phyloP scores from a whole-genome alignment of 2,113 vertebrate species.

The Stercorarius parasiticus region DNA sequence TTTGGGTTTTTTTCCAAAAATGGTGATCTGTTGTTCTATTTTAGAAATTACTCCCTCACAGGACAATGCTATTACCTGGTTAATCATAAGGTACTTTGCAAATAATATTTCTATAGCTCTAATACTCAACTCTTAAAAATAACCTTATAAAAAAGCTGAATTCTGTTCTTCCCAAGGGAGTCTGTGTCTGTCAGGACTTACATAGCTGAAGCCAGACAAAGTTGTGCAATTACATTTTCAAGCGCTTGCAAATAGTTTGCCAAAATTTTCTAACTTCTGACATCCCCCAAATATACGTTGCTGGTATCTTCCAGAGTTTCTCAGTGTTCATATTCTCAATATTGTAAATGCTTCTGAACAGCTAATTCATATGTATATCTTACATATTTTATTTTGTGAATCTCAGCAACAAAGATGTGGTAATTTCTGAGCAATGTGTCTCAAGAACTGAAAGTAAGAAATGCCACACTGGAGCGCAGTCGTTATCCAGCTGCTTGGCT shows the following conservation, averaged over 20 bases:
- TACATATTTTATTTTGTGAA: neutral
- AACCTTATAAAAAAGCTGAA: neutral
- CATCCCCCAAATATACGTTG: neutral
- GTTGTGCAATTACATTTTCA: constrained; percentile 47
- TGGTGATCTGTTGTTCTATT: neutral
- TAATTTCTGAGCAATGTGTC: neutral
- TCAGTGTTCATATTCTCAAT: neutral
- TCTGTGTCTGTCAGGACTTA: neutral
- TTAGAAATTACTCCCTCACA: neutral
- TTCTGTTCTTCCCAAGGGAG: neutral
- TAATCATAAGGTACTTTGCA: neutral
- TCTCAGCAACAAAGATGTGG: neutral
- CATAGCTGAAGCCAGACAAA: neutral
- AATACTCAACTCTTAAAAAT: neutral
- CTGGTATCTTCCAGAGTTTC: neutral
- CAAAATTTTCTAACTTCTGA: constrained; percentile 1
- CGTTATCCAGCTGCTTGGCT: neutral
- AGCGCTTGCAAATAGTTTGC: neutral
- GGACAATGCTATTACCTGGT: neutral
- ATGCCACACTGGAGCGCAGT: neutral
- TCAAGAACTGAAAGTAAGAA: neutral
- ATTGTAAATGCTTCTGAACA: neutral
- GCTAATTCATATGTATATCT: neutral
- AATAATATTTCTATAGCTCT: neutral
- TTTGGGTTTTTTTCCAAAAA: neutral